phyloP scores from a whole-genome alignment of 1,140 invertebrate genomes.

The Rhopalosiphum maidis region DNA sequence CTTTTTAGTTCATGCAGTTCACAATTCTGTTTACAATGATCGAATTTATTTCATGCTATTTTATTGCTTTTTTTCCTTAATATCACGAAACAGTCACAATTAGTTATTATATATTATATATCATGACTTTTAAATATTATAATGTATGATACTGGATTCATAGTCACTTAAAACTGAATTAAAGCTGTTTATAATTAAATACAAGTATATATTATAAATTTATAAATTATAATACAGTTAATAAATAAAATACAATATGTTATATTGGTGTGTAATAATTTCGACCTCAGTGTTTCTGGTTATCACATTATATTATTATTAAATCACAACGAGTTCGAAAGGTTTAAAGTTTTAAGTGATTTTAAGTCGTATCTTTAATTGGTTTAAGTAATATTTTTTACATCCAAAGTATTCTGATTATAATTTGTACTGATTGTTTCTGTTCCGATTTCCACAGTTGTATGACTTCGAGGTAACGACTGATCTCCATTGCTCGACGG shows the following conservation, averaged over 20 bases:
- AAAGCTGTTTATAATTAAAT: background rate
- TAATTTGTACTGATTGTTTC: background rate
- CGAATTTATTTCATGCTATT: background rate
- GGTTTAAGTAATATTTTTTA: background rate
- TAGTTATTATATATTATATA: background rate
- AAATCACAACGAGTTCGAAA: background rate
- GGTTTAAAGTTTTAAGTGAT: background rate
- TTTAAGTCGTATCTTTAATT: background rate
- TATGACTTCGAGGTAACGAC: background rate
- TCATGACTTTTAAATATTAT: background rate
- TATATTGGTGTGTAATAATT: background rate
- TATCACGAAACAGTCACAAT: background rate
- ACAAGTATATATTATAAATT: too few species aligned
- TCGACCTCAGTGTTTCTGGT: background rate
- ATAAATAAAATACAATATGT: background rate
- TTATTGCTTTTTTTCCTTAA: background rate
- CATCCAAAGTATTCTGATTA: background rate
- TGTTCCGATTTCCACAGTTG: background rate
- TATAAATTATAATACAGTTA: background rate
- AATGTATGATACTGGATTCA: background rate
- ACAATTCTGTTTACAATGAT: background rate
- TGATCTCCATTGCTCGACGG: background rate
- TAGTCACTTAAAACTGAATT: background rate
- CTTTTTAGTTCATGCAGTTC: too few species aligned
- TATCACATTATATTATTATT: background rate